Evolutionary conservation across 2,888 invertebrate species (phyloP).

Genomic region (Zygogramma bicolorata): DNA sequence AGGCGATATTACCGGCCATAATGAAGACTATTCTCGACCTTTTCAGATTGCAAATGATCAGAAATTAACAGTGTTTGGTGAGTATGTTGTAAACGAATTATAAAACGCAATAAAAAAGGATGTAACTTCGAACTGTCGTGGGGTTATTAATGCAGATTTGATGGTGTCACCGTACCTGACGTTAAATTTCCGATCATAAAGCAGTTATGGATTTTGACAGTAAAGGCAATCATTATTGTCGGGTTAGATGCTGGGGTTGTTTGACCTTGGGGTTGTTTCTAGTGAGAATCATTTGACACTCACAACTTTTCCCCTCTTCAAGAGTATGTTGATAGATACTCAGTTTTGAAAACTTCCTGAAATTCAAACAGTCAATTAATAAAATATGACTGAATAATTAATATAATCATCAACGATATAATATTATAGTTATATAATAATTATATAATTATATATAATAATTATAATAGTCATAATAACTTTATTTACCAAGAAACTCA

Average conservation of each 20-base stretch:
- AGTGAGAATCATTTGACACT: too few species aligned
- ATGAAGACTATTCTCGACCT: slow-evolving; percentile 19
- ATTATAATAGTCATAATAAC: too few species aligned
- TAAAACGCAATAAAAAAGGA: slow-evolving; percentile 21
- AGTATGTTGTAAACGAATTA: slow-evolving; percentile 20
- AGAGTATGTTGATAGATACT: too few species aligned
- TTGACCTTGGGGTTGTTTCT: neutral
- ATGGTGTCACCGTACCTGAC: slow-evolving; percentile 6
- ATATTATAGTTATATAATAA: too few species aligned
- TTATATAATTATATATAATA: too few species aligned
- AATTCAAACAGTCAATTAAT: too few species aligned
- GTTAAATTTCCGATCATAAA: neutral
- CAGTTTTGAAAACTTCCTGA: too few species aligned
- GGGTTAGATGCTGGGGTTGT: neutral
- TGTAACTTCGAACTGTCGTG: slow-evolving; percentile 1
- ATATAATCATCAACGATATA: too few species aligned
- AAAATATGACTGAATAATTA: too few species aligned
- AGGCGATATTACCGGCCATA: slow-evolving; percentile 22
- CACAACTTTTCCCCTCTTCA: too few species aligned
- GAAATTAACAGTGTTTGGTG: slow-evolving; percentile 23
- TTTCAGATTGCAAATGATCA: slow-evolving; percentile 18
- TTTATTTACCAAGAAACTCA: too few species aligned
- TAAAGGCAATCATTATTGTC: neutral
- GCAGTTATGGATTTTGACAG: neutral
- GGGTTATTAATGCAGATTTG: neutral